These are phyloP conservation scores for Lepidothrix coronata DNA, from an alignment of 2,113 vertebrate genomes.

Conservation along the genomic window DNA sequence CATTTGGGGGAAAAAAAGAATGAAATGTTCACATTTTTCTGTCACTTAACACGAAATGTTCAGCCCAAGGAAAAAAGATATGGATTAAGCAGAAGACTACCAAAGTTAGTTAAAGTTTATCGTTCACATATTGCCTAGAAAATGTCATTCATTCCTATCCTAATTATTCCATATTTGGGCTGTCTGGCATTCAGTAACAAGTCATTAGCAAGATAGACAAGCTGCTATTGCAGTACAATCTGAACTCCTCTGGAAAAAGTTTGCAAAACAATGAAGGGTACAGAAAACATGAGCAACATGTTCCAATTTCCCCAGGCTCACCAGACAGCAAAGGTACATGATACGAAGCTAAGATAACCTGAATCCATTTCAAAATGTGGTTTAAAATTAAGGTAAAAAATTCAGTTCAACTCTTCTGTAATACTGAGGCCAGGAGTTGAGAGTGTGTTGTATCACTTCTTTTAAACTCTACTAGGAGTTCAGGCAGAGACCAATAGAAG, in stretches of 20 bases:
- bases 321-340: background rate
- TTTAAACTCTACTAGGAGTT: background rate
- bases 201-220: background rate
- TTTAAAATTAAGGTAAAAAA: background rate
- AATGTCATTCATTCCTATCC: background rate
- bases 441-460: background rate
- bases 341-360: background rate
- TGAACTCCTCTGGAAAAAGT: background rate
- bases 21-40: background rate
- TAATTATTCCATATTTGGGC: slow-evolving; percentile 16
- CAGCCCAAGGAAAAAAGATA: background rate
- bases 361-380: background rate
- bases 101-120: background rate
- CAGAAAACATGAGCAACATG: background rate
- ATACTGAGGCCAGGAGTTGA: background rate
- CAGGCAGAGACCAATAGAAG: background rate
- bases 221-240: background rate
- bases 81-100: background rate
- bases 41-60: background rate
- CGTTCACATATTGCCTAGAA: slow-evolving; percentile 1
- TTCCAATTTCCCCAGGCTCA: background rate
- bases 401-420: background rate
- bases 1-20: background rate
- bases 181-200: background rate
- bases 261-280: background rate